Conservation (phyloP, 2,113 vertebrate genomes). For the Silurus asotus region DNA sequence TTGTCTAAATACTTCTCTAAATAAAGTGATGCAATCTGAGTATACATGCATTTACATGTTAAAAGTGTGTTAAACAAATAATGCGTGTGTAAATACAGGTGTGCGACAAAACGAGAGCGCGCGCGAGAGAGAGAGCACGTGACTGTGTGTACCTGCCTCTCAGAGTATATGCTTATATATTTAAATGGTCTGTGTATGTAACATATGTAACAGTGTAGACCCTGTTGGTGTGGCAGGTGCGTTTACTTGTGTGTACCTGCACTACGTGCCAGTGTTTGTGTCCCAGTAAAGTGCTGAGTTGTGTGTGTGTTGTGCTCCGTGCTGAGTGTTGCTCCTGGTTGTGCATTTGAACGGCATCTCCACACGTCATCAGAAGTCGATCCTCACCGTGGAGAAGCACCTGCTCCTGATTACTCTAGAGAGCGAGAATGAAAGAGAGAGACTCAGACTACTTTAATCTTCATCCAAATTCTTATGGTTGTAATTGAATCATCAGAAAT, state of each 20-base stretch:
- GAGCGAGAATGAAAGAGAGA: too few species aligned
- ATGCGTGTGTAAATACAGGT: neutral
- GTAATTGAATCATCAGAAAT: too few species aligned
- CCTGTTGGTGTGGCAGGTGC: neutral
- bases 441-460: too few species aligned
- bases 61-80: neutral
- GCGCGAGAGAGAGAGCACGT: too few species aligned
- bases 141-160: neutral
- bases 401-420: constrained; percentile 96
- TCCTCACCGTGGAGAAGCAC: constrained; percentile 96
- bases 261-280: constrained; percentile 98
- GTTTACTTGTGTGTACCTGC: constrained; percentile 77
- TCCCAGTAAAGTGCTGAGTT: constrained; percentile 98
- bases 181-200: neutral
- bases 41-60: neutral
- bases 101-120: neutral
- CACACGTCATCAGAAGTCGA: constrained; percentile 94
- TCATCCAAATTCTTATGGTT: too few species aligned
- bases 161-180: neutral
- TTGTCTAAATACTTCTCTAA: neutral
- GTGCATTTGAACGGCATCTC: constrained; percentile 84
- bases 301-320: constrained; percentile 68
- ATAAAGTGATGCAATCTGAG: neutral
- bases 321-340: constrained; percentile 69
- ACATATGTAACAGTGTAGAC: too few species aligned